These are phyloP conservation scores for Petrocephalus zakoni DNA, from an alignment of 2,113 vertebrate species.

Conservation along the genomic window DNA sequence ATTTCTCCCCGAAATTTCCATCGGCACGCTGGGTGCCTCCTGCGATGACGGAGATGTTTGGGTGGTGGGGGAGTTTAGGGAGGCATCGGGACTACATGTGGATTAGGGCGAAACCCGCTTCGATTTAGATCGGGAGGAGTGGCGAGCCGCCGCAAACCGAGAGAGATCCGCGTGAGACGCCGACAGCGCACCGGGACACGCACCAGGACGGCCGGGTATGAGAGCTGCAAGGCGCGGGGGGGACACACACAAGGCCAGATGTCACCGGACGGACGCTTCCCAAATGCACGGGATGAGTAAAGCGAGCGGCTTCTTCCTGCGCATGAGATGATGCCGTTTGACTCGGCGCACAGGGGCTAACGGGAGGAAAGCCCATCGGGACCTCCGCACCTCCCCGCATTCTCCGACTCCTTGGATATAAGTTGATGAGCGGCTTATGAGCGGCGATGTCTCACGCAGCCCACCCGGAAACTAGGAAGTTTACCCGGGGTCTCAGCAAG, in stretches of 20 bases:
- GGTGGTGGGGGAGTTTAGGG: neutral
- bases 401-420: neutral
- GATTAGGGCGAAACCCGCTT: neutral
- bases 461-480: conserved; percentile 81
- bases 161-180: neutral
- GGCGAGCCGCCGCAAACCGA: neutral
- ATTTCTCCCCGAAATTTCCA: neutral
- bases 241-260: neutral
- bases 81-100: neutral
- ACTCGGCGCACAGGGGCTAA: neutral
- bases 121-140: conserved; percentile 18
- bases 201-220: neutral
- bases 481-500: conserved; percentile 82
- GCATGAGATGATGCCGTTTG: neutral
- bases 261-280: neutral
- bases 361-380: neutral
- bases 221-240: neutral
- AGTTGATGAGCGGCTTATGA: conserved; percentile 8
- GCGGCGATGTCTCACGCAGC: conserved; percentile 51
- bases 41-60: neutral
- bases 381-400: neutral
- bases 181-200: conserved; percentile 15
- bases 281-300: neutral
- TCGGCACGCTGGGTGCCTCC: neutral
- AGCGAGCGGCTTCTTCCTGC: neutral